Evolutionary conservation across 2,113 vertebrate genomes (phyloP).

Genomic region (Myotis davidii): DNA sequence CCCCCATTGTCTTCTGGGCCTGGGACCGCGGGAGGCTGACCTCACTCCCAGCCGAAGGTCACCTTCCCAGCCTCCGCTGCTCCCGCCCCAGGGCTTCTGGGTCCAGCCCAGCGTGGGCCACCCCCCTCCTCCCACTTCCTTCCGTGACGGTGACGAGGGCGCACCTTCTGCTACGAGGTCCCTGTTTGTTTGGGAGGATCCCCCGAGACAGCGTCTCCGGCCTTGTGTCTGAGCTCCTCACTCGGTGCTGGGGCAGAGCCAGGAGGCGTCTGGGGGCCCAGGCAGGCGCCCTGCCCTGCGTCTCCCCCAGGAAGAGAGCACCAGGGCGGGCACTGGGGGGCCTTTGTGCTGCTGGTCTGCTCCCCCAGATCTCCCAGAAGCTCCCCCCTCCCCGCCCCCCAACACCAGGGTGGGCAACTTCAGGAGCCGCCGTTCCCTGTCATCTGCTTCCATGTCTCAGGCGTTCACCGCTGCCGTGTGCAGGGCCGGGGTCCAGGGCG

Average conservation of each 20-base stretch:
- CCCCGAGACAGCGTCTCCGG: neutral
- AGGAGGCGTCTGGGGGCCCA: too few relatives aligned
- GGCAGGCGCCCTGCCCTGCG: neutral
- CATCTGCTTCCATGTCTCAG: neutral
- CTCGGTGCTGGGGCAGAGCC: neutral
- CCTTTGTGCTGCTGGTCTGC: neutral
- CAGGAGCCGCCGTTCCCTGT: neutral
- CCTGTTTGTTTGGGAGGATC: too few relatives aligned
- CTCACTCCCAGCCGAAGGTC: neutral
- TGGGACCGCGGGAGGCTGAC: neutral
- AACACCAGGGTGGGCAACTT: neutral
- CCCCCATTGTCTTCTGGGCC: slow-evolving; percentile 59
- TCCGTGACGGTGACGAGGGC: too few relatives aligned
- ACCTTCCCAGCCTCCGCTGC: neutral
- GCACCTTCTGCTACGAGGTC: neutral
- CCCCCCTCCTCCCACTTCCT: neutral
- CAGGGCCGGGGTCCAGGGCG: rapidly evolving
- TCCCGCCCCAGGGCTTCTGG: neutral
- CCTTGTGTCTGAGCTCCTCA: neutral
- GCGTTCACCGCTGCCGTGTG: neutral
- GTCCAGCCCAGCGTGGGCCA: too few relatives aligned
- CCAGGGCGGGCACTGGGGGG: too few relatives aligned
- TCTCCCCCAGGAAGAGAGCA: neutral
- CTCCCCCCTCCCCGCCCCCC: too few relatives aligned
- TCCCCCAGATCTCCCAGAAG: neutral